Evolutionary conservation across 2,113 vertebrate genomes (phyloP), one percentile per base, ranked within the genome.

Genomic region (Gambusia affinis): DNA sequence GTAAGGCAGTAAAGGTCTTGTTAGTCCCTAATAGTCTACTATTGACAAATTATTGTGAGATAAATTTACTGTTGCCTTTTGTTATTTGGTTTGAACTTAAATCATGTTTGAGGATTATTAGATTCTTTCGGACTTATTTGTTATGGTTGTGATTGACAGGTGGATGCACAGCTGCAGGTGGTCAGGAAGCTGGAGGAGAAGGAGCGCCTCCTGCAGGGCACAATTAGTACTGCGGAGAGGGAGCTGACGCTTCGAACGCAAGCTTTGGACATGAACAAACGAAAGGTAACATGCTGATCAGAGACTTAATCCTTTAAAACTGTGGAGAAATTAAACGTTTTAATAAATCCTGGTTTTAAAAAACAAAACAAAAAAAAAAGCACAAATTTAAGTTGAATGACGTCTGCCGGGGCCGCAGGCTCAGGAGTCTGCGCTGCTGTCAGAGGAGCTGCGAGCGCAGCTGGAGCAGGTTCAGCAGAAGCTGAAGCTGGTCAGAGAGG

Each of bases 211-310:
- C 91, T 99, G 39, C 98, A 99, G 92, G 97, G 96, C 90, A 99
- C 96, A 71, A 98, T 98, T 69, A 96, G 94, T 78, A 97, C 97
- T 8, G 97, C 97, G 0, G 97, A 99, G 90, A 96, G 98, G 73
- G 97, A 99, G 82, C 78, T 99, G 70, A 90, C 94, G 0, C 94
- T 99, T 5, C 90, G 96, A 69, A 98, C 97, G 3, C 98, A 99
- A 79, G 96, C 97, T 3, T 88, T 99, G 81, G 98, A 99, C 88
- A 98, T 99, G 96, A 98, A 98, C 88, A 99, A 99, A 84, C 96
- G 96, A 83, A 99, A 99, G 95, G 97, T 97, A 85, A 79, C 42
- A 17, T 17, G 14, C 19, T 17, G 14, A 47, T 19, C 17, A 19
- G 44, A 17, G 5, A 47, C 44, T 6, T 4, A 42, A 42, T 42